Percentiles rank a stretch among this genome's conserved stretches.
Conservation (phyloP, 2,113 vertebrate species). For the Sylvietta virens region DNA sequence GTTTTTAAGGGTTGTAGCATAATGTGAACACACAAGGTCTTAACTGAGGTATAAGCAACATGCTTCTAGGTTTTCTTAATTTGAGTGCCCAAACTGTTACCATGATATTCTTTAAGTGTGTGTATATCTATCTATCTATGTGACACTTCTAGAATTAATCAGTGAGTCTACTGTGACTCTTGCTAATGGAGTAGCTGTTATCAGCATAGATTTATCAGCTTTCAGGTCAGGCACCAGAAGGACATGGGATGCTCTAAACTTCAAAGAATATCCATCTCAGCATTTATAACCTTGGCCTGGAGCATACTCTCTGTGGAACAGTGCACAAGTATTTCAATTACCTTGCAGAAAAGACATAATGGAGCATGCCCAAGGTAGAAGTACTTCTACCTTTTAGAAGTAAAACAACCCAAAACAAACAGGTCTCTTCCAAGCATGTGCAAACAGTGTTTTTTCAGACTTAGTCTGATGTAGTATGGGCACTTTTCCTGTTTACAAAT, state of each 20-base stretch:
- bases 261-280: background rate
- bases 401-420: background rate
- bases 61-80: background rate
- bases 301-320: background rate
- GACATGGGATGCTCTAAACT: background rate
- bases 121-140: background rate
- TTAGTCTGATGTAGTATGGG: background rate
- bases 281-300: background rate
- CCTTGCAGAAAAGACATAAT: background rate
- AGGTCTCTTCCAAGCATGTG: background rate
- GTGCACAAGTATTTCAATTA: background rate
- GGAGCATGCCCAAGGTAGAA: background rate
- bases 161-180: background rate
- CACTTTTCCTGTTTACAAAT: slow-evolving; percentile 13
- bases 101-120: background rate
- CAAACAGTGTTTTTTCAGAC: background rate
- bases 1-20: background rate
- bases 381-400: background rate
- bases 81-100: background rate
- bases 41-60: background rate
- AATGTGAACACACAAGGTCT: background rate
- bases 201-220: slow-evolving; percentile 2
- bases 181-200: slow-evolving; percentile 8
- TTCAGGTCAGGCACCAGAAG: background rate
- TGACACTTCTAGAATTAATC: background rate